Evolutionary conservation across 2,797 vertebrate species (phyloP), one percentile per base, ranked within the genome.

Genomic region (Pipistrellus kuhlii): DNA sequence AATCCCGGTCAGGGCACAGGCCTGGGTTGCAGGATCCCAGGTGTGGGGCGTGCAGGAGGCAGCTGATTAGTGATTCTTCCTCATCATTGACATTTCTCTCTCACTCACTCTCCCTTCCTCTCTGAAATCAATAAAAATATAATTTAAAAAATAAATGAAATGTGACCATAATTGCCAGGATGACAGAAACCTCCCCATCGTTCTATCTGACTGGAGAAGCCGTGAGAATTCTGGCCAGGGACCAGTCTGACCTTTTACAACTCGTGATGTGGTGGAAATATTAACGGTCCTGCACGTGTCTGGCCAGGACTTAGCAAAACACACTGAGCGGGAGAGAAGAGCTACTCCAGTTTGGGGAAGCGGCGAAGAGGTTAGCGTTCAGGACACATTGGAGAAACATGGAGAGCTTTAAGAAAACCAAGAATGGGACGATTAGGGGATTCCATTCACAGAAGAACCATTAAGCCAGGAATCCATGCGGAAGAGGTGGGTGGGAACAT

Each of bases 291-390:
- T 23, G 20, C 13, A 35, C 13, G 15, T 1, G 2, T 77, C 71
- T 78, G 23, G 11, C 23, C 89, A 72, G 46, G 41, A 90, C 57
- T 83, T 81, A 95, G 83, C 81, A 78, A 93, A 93, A 64, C 55
- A 46, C 8, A 68, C 14, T 25, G 72, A 23, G 32, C 59, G n/a
- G 78, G 13, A 95, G 80, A 77, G 9, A 14, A 72, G 64, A 90
- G 27, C 51, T 46, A 53, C 17, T 13, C 23, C 84, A 46, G 12
- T 41, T 82, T 78, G 21, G 53, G 80, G 83, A 62, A 9, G 27
- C 21, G 88, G 6, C 6, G n/a, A 18, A 62, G 78, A 57, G 7
- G 23, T 71, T 80, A 73, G 30, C 35, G 20, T 44, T 91, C 7
- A 48, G 66, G 12, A 6, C 80, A 53, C 41, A 4, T 0, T 88